Evolutionary conservation across 2,113 vertebrate genomes (phyloP).

Genomic region (Nesogale talazaci): DNA sequence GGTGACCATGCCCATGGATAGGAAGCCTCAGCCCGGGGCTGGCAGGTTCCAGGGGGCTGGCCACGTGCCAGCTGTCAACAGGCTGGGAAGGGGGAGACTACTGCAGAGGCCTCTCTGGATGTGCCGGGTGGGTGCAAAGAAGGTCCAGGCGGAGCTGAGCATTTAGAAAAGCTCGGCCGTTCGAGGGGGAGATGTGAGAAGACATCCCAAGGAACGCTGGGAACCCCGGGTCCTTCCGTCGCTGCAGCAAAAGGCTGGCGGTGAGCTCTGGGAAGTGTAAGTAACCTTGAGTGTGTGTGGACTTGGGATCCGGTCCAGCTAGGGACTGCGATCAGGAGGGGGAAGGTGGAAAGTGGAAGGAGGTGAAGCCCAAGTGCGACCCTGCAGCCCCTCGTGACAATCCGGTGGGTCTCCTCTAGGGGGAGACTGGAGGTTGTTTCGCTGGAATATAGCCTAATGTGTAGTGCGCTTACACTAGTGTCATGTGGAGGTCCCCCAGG

Average conservation of each 20-base stretch:
- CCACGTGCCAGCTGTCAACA: neutral
- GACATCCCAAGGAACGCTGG: neutral
- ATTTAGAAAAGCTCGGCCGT: conserved; percentile 1
- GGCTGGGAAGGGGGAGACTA: neutral
- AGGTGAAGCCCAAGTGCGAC: neutral
- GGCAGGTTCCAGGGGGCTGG: neutral
- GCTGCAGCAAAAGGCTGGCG: neutral
- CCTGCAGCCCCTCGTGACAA: neutral
- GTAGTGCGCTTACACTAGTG: neutral
- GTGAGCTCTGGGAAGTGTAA: neutral
- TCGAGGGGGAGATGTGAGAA: neutral
- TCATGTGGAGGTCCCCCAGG: rapidly evolving
- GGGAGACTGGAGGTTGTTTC: neutral
- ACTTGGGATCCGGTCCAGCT: neutral
- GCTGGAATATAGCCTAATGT: neutral
- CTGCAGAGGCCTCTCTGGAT: neutral
- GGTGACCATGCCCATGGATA: neutral
- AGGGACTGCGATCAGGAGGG: neutral
- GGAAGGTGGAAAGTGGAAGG: neutral
- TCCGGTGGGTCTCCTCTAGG: neutral
- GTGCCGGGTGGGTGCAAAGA: neutral
- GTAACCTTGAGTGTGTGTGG: neutral
- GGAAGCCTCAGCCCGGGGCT: neutral
- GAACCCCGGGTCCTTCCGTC: neutral
- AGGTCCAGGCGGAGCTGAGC: neutral